Evolutionary conservation across 2,888 invertebrate genomes (phyloP).

Genomic region (Boloria selene): DNA sequence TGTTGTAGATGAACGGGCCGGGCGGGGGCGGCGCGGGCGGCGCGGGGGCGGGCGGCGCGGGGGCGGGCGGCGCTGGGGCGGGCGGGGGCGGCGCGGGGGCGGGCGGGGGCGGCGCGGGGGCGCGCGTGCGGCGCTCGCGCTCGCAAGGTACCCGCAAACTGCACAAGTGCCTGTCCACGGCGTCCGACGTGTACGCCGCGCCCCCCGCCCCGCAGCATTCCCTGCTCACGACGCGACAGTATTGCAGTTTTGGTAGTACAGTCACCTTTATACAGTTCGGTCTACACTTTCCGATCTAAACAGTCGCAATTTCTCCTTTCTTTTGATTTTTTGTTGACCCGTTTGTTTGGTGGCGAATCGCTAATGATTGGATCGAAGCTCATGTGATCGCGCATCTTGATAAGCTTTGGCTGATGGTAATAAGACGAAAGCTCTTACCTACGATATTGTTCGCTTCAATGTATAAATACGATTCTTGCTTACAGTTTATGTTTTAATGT

Average conservation of each 20-base stretch:
- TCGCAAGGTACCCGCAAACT: conserved; percentile 96
- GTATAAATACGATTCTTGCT: conserved; percentile 11
- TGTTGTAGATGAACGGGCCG: conserved; percentile 85
- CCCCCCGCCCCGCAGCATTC: conserved; percentile 84
- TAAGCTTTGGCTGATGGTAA: conserved; percentile 26
- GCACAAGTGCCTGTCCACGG: conserved; percentile 95
- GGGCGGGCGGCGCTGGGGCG: conserved; percentile 52
- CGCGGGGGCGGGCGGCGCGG: conserved; percentile 47
- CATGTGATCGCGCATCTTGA: conserved; percentile 26
- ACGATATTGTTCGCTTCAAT: conserved; percentile 19
- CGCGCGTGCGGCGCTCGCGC: conserved; percentile 84
- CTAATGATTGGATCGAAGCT: conserved; percentile 24
- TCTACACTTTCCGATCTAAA: conserved; percentile 68
- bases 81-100: conserved; percentile 47
- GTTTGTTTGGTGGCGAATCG: conserved; percentile 42
- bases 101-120: conserved; percentile 77
- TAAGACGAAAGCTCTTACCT: conserved; percentile 12
- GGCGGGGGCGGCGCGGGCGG: conserved; percentile 55
- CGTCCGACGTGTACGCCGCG: conserved; percentile 89
- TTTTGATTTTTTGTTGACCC: conserved; percentile 45
- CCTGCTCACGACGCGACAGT: conserved; percentile 93
- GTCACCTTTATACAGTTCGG: conserved; percentile 82
- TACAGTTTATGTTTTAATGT: conserved; percentile 19
- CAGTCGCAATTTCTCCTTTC: conserved; percentile 76
- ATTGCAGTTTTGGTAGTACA: conserved; percentile 98